Evolutionary conservation across 2,113 vertebrate species (phyloP), one percentile per base, ranked within the genome.

Genomic region (Oophaga pumilio): DNA sequence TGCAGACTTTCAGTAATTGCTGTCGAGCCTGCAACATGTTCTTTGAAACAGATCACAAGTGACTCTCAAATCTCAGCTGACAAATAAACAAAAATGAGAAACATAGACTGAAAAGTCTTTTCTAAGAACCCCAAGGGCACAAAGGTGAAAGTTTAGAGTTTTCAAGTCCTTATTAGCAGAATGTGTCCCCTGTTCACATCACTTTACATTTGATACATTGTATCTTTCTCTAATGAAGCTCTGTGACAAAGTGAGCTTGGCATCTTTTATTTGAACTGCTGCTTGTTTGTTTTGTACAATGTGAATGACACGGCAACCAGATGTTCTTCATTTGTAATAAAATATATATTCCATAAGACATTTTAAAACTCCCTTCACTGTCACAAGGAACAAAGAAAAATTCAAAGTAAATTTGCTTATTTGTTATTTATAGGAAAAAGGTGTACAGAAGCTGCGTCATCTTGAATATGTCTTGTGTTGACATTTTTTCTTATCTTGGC

Each of bases 41-140:
- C 84, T 86, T 86, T 86, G 84, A 86, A 86, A 77, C 43, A 86
- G 73, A 86, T 86, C 84, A 76, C 73, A 86, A 86, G 84, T 86
- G 59, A 77, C 59, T 86, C 74, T 62, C 49, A 86, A 76, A 86
- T 68, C 71, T 76, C 84, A 66, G 20, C 73, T 86, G 84, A 76
- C 84, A 86, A 78, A 77, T 86, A 66, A 76, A 77, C 84, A 64
- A 86, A 86, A 86, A 86, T 83, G 53, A 53, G 59, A 83, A 26
- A 82, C 68, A 68, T 26, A 66, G 57, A 59, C 73, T 78, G 57
- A 28, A 10, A 86, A 66, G 84, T 66, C 57, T 85, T 68, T 86
- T 52, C 62, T 20, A n/a, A 86, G 59, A 53, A 53, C 57, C 60
- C 59, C 33, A 24, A 52, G 84, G 62, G 71, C 84, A 76, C n/a